Base-by-base conservation (phyloP, 2,797 vertebrate species). In the Melanogrammus aeglefinus region DNA sequence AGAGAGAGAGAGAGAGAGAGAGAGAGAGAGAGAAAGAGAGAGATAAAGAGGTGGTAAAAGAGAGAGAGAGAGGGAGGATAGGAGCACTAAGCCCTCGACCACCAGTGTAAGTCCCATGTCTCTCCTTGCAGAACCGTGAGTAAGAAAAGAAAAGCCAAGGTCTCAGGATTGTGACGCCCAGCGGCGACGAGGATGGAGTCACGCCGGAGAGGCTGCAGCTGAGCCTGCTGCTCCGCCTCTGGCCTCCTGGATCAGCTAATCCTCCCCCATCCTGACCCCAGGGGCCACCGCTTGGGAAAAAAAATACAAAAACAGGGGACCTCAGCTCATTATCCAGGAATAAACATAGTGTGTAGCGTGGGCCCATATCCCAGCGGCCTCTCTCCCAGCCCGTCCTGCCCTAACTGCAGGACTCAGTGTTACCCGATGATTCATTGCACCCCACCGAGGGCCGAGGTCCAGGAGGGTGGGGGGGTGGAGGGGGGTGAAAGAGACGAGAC, bases 281-380 rank as follows among this genome's bases (percentile, higher is more conserved):
- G 81, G 80, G n/a, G 82, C 84, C 85, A 84, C 85, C 80, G 80
- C 84, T 85, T 86, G 88, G 79, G n/a, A n/a, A n/a, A 80, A 76
- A 83, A 88, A 83, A 63, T 18, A 63, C 16, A 63, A 63, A 63
- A 24, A 63, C 6, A 18, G 5, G 13, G n/a, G 57, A 89, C 89
- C 91, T 88, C 90, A 84, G 83, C 87, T 91, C 44, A 78, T 91
- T 86, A 89, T 89, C 88, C 90, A 87, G 86, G 88, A 91, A 91
- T 91, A 91, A 91, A 92, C 90, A 86, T 80, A 75, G 85, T 74
- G 78, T 87, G 87, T 87, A 78, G 87, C 79, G 88, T 81, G 83
- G 91, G 88, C 86, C 86, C 36, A 41, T 87, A 88, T 82, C 85
- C 89, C 82, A 86, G 87, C 87, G 88, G 83, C 81, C 87, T 85